These are phyloP conservation scores for Styela plicata DNA, from an alignment of 23 tunicate genomes.

Conservation along the genomic window DNA sequence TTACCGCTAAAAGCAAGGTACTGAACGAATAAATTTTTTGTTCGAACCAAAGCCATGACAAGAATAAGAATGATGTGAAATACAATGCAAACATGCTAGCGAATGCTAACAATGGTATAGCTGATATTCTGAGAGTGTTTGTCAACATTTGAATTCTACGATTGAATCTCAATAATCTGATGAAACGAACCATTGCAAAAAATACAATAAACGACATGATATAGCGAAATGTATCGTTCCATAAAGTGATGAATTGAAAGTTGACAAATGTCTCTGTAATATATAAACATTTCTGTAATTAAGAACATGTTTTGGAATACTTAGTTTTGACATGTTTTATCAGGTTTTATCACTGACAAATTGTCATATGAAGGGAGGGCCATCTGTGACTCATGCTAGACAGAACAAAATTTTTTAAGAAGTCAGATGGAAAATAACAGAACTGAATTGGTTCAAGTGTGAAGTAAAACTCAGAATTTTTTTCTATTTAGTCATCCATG, in stretches of 20 bases:
- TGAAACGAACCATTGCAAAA: constrained; percentile 48
- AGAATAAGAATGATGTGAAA: constrained; percentile 50
- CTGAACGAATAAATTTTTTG: constrained; percentile 75
- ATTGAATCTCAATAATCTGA: constrained; percentile 57
- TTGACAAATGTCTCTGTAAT: constrained; percentile 72
- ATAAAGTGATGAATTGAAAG: constrained; percentile 63
- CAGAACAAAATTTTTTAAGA: too few species aligned
- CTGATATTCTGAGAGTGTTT: constrained; percentile 52
- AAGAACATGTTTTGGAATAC: too few species aligned
- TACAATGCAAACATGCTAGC: constrained; percentile 65
- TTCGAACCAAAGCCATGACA: constrained; percentile 80
- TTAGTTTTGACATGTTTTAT: too few species aligned
- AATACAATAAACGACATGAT: constrained; percentile 63
- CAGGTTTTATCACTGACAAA: too few species aligned
- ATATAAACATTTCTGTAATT: too few species aligned
- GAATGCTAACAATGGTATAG: constrained; percentile 43
- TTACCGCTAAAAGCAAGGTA: constrained; percentile 43
- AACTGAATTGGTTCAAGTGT: too few species aligned
- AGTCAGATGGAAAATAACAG: too few species aligned
- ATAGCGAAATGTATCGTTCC: constrained; percentile 63
- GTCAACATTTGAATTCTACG: constrained; percentile 63
- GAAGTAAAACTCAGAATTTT: too few species aligned
- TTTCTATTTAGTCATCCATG: too few species aligned
- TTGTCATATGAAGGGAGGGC: too few species aligned
- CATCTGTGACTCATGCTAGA: too few species aligned